phyloP scores from a whole-genome alignment of 2,888 invertebrate genomes.

The Geotrupes spiniger region DNA sequence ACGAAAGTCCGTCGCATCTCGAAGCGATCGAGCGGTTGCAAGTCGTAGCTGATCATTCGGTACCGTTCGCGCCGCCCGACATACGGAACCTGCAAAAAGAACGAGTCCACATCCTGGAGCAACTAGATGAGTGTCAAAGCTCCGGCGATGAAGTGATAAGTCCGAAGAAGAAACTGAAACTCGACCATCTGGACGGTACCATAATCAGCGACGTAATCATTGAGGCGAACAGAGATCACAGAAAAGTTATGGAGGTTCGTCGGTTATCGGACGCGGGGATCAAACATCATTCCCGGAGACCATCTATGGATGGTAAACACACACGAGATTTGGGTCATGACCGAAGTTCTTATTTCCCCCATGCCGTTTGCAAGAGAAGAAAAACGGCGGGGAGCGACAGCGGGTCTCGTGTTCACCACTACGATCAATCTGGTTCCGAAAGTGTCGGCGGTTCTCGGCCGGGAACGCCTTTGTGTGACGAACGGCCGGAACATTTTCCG shows the following conservation, averaged over 20 bases:
- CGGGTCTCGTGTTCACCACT: constrained; percentile 48
- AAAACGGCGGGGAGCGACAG: constrained; percentile 51
- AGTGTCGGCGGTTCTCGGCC: constrained; percentile 73
- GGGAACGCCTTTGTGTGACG: constrained; percentile 82
- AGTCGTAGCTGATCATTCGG: constrained; percentile 22
- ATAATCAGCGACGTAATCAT: constrained; percentile 45
- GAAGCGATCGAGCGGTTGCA: constrained; percentile 45
- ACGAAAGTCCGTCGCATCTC: constrained; percentile 50
- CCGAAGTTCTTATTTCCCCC: constrained; percentile 44
- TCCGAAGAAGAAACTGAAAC: constrained; percentile 65
- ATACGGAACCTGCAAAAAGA: constrained; percentile 69
- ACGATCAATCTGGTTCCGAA: constrained; percentile 58
- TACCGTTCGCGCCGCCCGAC: constrained; percentile 54
- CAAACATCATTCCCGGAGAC: constrained; percentile 51
- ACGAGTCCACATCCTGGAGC: constrained; percentile 66
- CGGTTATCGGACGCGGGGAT: constrained; percentile 52
- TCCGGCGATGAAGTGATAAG: constrained; percentile 66
- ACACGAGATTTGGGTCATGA: constrained; percentile 35
- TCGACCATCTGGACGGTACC: constrained; percentile 52
- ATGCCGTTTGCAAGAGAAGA: constrained; percentile 55
- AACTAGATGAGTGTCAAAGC: constrained; percentile 68
- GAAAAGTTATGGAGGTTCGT: constrained; percentile 54
- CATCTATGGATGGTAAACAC: constrained; percentile 53
- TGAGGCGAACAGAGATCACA: constrained; percentile 48
- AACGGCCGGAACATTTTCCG: constrained; percentile 72